Evolutionary conservation across 2,797 vertebrate species (phyloP), one percentile per base, ranked within the genome.

Genomic region (Heliangelus exortis): DNA sequence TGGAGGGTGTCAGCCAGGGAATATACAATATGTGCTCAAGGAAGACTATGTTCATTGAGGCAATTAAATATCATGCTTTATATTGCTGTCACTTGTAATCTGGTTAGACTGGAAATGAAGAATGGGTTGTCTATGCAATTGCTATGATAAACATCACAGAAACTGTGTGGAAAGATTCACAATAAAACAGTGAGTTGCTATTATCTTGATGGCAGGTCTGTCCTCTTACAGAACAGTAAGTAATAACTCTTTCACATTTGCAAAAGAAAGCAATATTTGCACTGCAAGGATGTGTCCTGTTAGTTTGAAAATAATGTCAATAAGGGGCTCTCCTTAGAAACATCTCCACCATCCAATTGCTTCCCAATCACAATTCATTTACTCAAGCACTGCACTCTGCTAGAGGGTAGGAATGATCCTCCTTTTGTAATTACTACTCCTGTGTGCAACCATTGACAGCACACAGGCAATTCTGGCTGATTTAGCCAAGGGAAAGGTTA

Each of bases 261-360:
- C 84, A 89, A 95, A 97, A 87, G 81, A 87, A 95, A 96, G 93
- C 36, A 72, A 76, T 93, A 93, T 84, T 93, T 95, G 74, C 84
- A 68, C 73, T 75, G 77, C 74, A 67, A 88, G 90, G 86, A 92
- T 93, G 47, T 85, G 93, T 94, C 89, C 93, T 92, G 63, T 95
- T 97, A 90, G 92, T 72, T 96, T 96, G 92, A 95, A 95, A 96
- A 96, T 95, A 51, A 85, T 41, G 84, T 96, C 94, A 96, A 87
- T 92, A 95, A 96, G 76, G 34, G 77, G 71, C 78, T 90, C 86
- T 95, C 67, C 80, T 96, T 48, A 77, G 94, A 97, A 91, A 69
- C 47, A 45, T 75, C 81, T 72, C 82, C 78, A 88, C 72, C 88
- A 36, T 71, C 83, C 87, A 93, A 93, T 91, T 89, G 84, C 89